Evolutionary conservation across 1,140 invertebrate genomes (phyloP).

Genomic region (Micrasema longulum): DNA sequence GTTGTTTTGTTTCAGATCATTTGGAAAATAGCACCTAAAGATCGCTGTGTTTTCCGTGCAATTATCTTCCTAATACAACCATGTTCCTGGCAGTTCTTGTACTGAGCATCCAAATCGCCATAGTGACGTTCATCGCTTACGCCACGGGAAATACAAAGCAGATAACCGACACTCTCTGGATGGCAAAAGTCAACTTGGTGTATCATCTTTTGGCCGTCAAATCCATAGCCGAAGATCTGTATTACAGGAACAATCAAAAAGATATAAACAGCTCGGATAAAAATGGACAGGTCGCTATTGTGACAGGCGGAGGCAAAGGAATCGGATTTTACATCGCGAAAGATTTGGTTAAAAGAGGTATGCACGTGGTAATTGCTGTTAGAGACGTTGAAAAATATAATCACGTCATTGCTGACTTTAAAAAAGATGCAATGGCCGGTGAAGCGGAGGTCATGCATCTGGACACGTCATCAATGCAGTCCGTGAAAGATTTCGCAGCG

Average conservation of each 20-base stretch:
- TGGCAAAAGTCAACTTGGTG: neutral
- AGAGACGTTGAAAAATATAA: constrained; percentile 73
- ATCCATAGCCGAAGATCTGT: constrained; percentile 1
- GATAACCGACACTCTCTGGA: neutral
- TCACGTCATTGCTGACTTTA: constrained; percentile 60
- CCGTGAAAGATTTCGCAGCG: constrained; percentile 80
- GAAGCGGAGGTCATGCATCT: constrained; percentile 61
- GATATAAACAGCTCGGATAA: neutral
- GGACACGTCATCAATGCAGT: constrained; percentile 76
- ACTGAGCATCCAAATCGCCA: neutral
- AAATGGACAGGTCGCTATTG: constrained; percentile 79
- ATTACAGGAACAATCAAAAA: neutral
- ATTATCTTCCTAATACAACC: no score
- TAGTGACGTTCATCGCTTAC: neutral
- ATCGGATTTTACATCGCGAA: constrained; percentile 85
- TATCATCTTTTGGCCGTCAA: neutral
- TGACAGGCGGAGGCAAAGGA: constrained; percentile 89
- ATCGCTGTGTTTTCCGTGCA: no score
- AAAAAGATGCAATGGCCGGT: constrained; percentile 5
- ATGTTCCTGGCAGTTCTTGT: neutral
- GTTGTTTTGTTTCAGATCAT: no score
- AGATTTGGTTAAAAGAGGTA: constrained; percentile 82
- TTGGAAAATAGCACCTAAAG: no score
- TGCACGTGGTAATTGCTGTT: constrained; percentile 87
- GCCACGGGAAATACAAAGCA: neutral